Conservation (phyloP, 2,113 vertebrate species). For the Scolopax mira region DNA sequence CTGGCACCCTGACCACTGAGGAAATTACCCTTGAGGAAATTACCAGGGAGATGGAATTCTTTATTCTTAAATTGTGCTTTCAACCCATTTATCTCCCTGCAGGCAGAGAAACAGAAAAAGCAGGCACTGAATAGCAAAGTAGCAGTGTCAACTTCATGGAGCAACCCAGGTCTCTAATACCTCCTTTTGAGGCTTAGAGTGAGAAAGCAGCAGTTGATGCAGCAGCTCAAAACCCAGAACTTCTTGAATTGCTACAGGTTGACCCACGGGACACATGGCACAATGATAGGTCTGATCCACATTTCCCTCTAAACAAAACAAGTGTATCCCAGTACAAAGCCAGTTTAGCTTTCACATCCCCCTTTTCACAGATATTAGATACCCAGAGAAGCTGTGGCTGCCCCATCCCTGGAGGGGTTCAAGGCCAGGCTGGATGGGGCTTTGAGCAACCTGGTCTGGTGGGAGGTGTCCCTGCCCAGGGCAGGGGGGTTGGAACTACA, state of each 20-base stretch:
- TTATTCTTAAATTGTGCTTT: not conserved
- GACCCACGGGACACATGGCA: rapidly evolving
- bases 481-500: no score
- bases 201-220: not conserved
- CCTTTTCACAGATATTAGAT: not conserved
- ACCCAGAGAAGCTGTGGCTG: no score
- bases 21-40: not conserved
- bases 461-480: no score
- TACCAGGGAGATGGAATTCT: not conserved
- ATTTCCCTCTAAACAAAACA: not conserved
- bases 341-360: not conserved
- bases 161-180: not conserved
- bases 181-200: not conserved
- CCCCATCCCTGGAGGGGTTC: no score
- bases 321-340: not conserved
- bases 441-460: no score
- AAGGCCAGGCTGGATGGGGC: no score
- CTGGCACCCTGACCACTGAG: not conserved
- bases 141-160: not conserved
- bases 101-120: not conserved
- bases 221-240: not conserved
- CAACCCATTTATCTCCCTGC: not conserved
- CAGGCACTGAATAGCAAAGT: not conserved
- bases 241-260: not conserved
- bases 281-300: rapidly evolving